Base-by-base conservation (phyloP, 2,797 vertebrate genomes). In the Chelmon rostratus region DNA sequence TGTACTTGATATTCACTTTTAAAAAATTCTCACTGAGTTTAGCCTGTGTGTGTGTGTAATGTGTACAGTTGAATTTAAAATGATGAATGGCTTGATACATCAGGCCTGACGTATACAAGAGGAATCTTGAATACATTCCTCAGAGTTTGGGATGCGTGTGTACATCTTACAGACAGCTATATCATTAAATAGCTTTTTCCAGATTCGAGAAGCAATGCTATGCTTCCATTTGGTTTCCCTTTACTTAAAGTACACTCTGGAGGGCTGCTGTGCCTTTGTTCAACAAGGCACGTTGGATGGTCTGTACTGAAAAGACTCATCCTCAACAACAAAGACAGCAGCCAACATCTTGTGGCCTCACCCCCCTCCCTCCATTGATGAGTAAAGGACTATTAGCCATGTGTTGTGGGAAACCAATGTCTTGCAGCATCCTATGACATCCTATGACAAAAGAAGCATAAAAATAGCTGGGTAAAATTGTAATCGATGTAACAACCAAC, bases 271-370 rank as follows among this genome's bases (percentile, higher is more conserved):
- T 63, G 65, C 74, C 68, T 77, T 73, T 54, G 58, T 72, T 78
- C 73, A 63, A 57, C 57, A 54, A 84, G 54, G 52, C 70, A 67
- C 49, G 72, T 53, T 52, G 56, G 63, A 81, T n/a, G 13, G 73
- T 81, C 66, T 71, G 37, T 58, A 68, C 78, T 66, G 56, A 66
- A 81, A 79, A 78, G 78, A 49, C 65, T 87, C 74, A 70, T 87
- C 76, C 52, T 82, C 75, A 77, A 33, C 71, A 73, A 70, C 67
- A 33, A 68, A 67, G 63, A 81, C 79, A 67, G 66, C 84, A 76
- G 84, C 89, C 58, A 76, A 88, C 89, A 89, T 93, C 80, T 90
- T 87, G 80, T 82, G 76, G 74, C 71, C 77, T 81, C 68, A 46
- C 69, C 54, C 19, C 49, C 52, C n/a, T n/a, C 62, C 65, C 66